These are phyloP conservation scores for Lycodopsis pacificus DNA, from an alignment of 2,797 vertebrate genomes.

Conservation along the genomic window DNA sequence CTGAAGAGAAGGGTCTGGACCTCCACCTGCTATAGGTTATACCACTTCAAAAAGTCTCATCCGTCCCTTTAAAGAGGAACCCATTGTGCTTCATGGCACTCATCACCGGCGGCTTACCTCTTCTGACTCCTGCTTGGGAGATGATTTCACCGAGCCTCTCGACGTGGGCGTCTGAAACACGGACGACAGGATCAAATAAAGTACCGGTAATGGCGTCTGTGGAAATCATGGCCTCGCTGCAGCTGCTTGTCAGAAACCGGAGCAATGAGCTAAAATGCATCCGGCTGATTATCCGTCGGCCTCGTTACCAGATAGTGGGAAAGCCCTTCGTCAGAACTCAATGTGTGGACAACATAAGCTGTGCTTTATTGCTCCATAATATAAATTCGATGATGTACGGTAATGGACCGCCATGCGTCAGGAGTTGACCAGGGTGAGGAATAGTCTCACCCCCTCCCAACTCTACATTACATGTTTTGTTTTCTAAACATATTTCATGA, in stretches of 20 bases:
- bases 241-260: background rate
- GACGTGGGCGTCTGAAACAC: constrained; percentile 62
- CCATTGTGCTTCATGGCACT: too few relatives aligned
- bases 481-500: too few relatives aligned
- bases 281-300: constrained; percentile 23
- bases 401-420: background rate
- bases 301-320: background rate
- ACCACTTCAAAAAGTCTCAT: background rate
- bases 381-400: constrained; percentile 14
- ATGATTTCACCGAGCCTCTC: constrained; percentile 76
- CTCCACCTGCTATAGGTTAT: too few relatives aligned
- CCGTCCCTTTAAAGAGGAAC: too few relatives aligned
- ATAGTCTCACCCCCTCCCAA: too few relatives aligned
- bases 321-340: constrained; percentile 9
- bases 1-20: too few relatives aligned
- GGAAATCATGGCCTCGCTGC: background rate
- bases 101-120: constrained; percentile 73
- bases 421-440: too few relatives aligned
- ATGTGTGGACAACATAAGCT: background rate
- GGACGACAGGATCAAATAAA: background rate
- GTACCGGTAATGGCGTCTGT: background rate
- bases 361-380: background rate
- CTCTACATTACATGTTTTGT: too few relatives aligned
- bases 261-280: constrained; percentile 6
- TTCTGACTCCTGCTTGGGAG: constrained; percentile 77